Evolutionary conservation across 2,888 invertebrate genomes (phyloP), one percentile per base, ranked within the genome.

Genomic region (Thera britannica): DNA sequence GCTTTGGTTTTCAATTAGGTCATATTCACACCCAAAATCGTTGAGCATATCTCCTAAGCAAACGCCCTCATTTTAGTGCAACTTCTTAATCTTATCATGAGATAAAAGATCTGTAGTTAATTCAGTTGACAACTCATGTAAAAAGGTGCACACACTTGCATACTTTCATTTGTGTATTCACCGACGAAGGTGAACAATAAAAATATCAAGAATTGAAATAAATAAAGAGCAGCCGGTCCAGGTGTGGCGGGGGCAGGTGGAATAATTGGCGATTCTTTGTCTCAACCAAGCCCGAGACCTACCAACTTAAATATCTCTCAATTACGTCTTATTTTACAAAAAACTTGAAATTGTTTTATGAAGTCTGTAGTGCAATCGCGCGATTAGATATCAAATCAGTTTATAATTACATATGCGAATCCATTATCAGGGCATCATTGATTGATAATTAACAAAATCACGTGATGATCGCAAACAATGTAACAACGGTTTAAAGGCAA

Each of bases 181-280:
- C 81, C 80, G 81, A 77, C 82, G 83, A 87, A 86, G 84, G 86
- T 83, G 85, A 90, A 90, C 90, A 93, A 92, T 91, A 93, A 93
- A 92, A 93, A 90, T 92, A 93, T 92, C 89, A 89, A 85, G 81
- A 89, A 89, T 84, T 89, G 90, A 90, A 92, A 92, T 90, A 93
- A 93, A 93, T 92, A 92, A 92, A 89, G 87, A 89, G 82, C 90
- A 90, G 87, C 90, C 90, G 89, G 88, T 79, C 89, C 93, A 93
- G 93, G 88, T 92, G 93, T 87, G 83, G 84, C 80, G 85, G 84
- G 84, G 88, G 92, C 93, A 93, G 93, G 93, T 93, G 93, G 89
- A 93, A 89, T 93, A 92, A 93, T 92, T 92, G 92, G 88, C 93
- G 88, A 93, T 90, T 92, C 93, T 93, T 93, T 93, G 93, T 93